Conservation (phyloP, 2,888 invertebrate genomes). For the Serripes groenlandicus region DNA sequence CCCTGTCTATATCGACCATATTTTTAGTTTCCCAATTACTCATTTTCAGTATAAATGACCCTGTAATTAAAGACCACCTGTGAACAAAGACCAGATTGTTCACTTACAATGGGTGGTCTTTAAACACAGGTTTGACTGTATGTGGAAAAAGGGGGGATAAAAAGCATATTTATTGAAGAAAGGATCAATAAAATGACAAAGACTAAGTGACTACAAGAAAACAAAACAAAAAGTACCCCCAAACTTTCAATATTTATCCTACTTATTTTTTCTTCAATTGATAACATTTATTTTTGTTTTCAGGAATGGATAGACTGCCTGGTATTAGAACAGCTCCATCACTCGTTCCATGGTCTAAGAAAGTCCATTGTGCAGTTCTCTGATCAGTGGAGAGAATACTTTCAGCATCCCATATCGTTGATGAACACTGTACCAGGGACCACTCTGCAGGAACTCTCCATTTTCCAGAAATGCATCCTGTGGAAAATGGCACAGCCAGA, state of each 20-base stretch:
- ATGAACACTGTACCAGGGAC: conserved; percentile 82
- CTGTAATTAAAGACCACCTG: too few relatives aligned
- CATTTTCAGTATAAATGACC: too few relatives aligned
- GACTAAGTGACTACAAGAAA: too few relatives aligned
- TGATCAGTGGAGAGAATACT: conserved; percentile 84
- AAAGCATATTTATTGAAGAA: neutral
- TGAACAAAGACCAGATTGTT: too few relatives aligned
- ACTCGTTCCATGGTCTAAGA: conserved; percentile 80
- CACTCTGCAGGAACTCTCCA: conserved; percentile 77
- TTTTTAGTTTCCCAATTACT: too few relatives aligned
- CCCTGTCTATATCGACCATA: too few relatives aligned
- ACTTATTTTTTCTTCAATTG: neutral
- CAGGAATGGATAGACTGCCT: conserved; percentile 84
- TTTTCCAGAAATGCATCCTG: conserved; percentile 85
- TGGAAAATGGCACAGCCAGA: conserved; percentile 83
- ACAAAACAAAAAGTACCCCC: too few relatives aligned
- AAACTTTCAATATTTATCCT: neutral
- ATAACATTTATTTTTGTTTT: too few relatives aligned
- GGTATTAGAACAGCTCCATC: conserved; percentile 81
- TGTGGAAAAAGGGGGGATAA: too few relatives aligned
- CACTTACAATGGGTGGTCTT: too few relatives aligned
- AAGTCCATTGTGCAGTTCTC: conserved; percentile 78
- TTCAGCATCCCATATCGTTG: conserved; percentile 81
- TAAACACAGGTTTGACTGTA: too few relatives aligned
- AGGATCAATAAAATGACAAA: too few relatives aligned